These are phyloP conservation scores for Euzetes globulus DNA, from an alignment of 2,888 invertebrate species.

Conservation along the genomic window DNA sequence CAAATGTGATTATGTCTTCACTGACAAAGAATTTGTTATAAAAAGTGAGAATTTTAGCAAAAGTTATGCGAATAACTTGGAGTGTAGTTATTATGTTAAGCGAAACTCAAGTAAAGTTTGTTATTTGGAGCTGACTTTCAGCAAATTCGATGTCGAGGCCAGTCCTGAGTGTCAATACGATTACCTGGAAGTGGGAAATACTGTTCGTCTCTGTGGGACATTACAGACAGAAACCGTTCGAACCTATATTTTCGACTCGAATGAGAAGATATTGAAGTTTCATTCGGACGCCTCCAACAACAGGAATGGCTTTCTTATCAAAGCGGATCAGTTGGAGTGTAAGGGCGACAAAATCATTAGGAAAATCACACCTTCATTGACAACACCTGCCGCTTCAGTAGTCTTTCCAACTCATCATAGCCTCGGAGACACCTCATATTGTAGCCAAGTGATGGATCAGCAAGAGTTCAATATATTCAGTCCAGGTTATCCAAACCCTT, in stretches of 20 bases:
- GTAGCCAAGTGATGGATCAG: slow-evolving; percentile 39
- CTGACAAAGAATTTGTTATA: slow-evolving; percentile 39
- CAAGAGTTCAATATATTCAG: slow-evolving; percentile 42
- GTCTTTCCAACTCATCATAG: neutral
- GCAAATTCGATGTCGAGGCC: slow-evolving; percentile 42
- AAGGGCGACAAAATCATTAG: slow-evolving; percentile 36
- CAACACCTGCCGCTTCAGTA: neutral
- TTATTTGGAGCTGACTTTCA: slow-evolving; percentile 42
- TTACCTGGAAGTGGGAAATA: slow-evolving; percentile 42
- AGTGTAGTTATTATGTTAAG: slow-evolving; percentile 40
- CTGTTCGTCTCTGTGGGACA: slow-evolving; percentile 42
- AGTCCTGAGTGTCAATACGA: slow-evolving; percentile 43
- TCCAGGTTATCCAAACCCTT: slow-evolving; percentile 41
- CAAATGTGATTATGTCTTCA: slow-evolving; percentile 38
- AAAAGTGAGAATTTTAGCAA: slow-evolving; percentile 39
- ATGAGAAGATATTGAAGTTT: slow-evolving; percentile 42
- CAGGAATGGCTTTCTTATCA: slow-evolving; percentile 42
- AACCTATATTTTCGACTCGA: slow-evolving; percentile 40
- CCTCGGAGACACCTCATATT: slow-evolving; percentile 17
- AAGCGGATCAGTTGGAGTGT: slow-evolving; percentile 37
- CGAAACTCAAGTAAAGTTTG: slow-evolving; percentile 39
- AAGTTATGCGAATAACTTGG: slow-evolving; percentile 41
- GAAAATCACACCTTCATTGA: neutral
- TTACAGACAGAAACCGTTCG: slow-evolving; percentile 37
- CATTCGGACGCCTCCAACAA: slow-evolving; percentile 40